phyloP scores from a whole-genome alignment of 2,888 invertebrate species.

The Apamea monoglypha region DNA sequence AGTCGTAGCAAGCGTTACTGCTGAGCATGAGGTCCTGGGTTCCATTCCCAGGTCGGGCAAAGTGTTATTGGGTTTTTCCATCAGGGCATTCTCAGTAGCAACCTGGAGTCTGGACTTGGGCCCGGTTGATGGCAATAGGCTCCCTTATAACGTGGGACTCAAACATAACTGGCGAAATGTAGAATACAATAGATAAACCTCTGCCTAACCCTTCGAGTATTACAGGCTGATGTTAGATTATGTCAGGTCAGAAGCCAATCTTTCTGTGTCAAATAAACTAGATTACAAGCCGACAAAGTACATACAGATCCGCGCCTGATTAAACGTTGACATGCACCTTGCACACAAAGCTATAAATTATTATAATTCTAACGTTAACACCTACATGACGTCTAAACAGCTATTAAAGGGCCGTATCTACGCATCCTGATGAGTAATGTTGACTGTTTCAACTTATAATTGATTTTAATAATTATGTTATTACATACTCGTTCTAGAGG shows the following conservation, averaged over 20 bases:
- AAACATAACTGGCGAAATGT: background rate
- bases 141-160: background rate
- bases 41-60: too few relatives aligned
- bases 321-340: constrained; percentile 19
- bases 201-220: background rate
- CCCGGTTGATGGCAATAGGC: background rate
- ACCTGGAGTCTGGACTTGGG: background rate
- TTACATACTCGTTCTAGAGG: background rate
- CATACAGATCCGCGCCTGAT: constrained; percentile 23
- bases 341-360: constrained; percentile 31
- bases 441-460: constrained; percentile 15
- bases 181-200: background rate
- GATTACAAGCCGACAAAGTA: constrained; percentile 1
- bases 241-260: background rate
- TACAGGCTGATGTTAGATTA: background rate
- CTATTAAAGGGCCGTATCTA: constrained; percentile 9
- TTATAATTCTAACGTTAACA: constrained; percentile 28
- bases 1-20: background rate
- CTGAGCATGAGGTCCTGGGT: too few relatives aligned
- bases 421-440: constrained; percentile 40
- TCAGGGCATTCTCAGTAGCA: too few relatives aligned
- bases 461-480: constrained; percentile 37
- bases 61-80: too few relatives aligned
- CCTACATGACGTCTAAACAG: constrained; percentile 24
- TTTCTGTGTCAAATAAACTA: background rate